Conservation (phyloP, 2,113 vertebrate species). For the Myiozetetes cayanensis region DNA sequence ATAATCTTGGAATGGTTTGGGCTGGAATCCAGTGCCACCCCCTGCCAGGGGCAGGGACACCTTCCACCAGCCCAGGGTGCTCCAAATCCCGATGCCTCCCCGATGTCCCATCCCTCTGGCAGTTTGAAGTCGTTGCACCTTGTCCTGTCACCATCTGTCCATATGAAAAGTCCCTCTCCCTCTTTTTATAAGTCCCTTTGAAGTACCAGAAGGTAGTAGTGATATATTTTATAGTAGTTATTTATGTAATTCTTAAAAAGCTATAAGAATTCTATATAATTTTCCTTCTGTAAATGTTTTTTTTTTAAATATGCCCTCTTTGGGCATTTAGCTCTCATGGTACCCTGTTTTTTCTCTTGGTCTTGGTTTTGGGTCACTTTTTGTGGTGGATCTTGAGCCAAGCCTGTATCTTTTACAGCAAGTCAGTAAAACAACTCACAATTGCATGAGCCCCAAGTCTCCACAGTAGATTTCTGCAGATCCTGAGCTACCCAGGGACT, state of each 20-base stretch:
- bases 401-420: accelerated
- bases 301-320: neutral
- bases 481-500: neutral
- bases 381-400: accelerated
- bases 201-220: neutral
- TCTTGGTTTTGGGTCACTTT: neutral
- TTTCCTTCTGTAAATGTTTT: neutral
- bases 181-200: neutral
- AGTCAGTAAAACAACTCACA: neutral
- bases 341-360: neutral
- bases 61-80: neutral
- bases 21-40: neutral
- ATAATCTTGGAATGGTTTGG: neutral
- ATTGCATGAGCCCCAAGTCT: neutral
- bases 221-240: neutral
- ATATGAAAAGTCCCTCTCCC: neutral
- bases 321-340: neutral
- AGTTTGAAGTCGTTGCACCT: neutral
- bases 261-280: accelerated
- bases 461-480: neutral
- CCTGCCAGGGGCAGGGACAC: neutral
- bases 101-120: neutral
- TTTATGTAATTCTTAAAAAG: neutral
- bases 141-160: neutral
- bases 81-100: neutral